Percentiles rank a stretch among this genome's conserved stretches.
Conservation (phyloP, 35 echinoderm and acorn worm species). For the Diadema setosum region DNA sequence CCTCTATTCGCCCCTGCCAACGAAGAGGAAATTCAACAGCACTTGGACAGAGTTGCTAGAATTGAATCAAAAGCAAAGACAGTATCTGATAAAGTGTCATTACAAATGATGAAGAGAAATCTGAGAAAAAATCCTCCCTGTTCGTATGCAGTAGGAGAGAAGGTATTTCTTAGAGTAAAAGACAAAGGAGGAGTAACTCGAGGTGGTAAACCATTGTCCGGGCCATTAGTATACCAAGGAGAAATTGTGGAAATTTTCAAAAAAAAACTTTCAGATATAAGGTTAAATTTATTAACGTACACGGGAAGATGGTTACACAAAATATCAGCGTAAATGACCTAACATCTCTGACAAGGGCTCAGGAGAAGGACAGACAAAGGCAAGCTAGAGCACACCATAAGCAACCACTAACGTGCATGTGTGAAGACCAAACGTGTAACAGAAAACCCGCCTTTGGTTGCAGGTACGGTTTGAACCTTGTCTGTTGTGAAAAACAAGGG, state of each 20-base stretch:
- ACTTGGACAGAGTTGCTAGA: too few species aligned
- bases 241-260: neutral
- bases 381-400: neutral
- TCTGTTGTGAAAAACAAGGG: neutral
- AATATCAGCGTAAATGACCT: neutral
- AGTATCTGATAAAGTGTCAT: too few species aligned
- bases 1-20: too few species aligned
- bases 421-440: neutral
- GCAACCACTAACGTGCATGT: neutral
- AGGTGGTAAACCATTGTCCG: neutral
- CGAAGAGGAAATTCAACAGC: too few species aligned
- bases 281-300: neutral
- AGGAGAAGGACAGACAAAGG: neutral
- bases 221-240: neutral
- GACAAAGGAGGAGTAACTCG: too few species aligned
- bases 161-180: too few species aligned
- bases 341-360: neutral
- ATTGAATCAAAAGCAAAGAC: too few species aligned
- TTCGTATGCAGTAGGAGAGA: too few species aligned
- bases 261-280: neutral
- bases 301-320: neutral
- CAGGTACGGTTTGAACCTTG: neutral
- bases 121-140: too few species aligned
- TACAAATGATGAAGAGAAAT: too few species aligned
- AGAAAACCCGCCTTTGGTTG: neutral